phyloP scores from a whole-genome alignment of 2,113 vertebrate species.

The Donacobius atricapilla region DNA sequence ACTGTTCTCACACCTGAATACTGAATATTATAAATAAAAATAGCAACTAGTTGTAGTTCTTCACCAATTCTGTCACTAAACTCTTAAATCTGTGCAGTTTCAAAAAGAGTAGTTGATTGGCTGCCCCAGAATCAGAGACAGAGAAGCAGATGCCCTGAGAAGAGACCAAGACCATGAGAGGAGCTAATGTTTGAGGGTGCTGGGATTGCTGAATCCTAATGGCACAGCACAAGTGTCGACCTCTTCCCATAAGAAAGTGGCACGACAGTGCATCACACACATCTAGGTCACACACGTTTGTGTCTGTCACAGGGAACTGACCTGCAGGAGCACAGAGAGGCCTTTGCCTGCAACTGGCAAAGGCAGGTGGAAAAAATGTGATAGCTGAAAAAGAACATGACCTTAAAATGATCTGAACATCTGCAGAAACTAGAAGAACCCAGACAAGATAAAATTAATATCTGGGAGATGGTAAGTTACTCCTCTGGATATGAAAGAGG shows the following conservation, averaged over 20 bases:
- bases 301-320: not conserved
- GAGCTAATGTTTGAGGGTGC: not conserved
- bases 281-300: accelerated
- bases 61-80: not conserved
- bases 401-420: not conserved
- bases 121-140: not conserved
- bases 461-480: not conserved
- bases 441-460: not conserved
- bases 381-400: not conserved
- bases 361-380: not conserved
- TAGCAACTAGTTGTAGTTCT: not conserved
- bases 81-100: not conserved
- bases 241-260: not conserved
- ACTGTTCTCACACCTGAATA: not conserved
- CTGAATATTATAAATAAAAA: not conserved
- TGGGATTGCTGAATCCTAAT: not conserved
- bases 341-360: not conserved
- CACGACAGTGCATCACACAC: not conserved
- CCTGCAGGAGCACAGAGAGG: not conserved
- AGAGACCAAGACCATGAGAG: no score
- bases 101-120: not conserved
- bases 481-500: not conserved
- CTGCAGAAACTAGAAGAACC: not conserved
- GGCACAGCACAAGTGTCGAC: not conserved
- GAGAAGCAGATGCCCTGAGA: not conserved